Conservation (phyloP, 2,113 vertebrate genomes). For the Apteryx owenii region DNA sequence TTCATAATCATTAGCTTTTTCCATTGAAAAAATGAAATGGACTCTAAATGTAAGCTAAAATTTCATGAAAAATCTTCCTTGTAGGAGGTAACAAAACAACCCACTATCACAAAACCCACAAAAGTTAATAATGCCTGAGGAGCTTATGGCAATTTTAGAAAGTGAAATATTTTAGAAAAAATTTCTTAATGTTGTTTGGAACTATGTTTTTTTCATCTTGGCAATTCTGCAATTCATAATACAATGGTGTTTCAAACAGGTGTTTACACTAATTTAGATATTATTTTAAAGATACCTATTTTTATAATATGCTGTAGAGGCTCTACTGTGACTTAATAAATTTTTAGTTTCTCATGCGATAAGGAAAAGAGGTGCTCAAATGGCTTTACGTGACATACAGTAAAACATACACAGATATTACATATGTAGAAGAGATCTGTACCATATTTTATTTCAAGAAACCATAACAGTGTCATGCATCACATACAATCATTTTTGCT, state of each 20-base stretch:
- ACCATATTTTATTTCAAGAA: not conserved
- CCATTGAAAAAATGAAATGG: too few relatives aligned
- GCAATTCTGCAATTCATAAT: not conserved
- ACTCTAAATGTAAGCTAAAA: too few relatives aligned
- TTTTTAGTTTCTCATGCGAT: not conserved
- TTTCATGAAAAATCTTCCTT: too few relatives aligned
- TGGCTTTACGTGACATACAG: not conserved
- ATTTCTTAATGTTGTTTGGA: not conserved
- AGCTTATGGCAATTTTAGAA: too few relatives aligned
- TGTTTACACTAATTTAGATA: not conserved
- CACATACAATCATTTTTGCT: not conserved
- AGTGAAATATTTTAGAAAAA: not conserved
- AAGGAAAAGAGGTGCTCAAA: not conserved
- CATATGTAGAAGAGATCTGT: accelerated
- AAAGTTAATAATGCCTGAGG: too few relatives aligned
- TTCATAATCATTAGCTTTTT: too few relatives aligned
- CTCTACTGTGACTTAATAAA: not conserved
- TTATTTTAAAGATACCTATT: not conserved
- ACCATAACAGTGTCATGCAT: not conserved
- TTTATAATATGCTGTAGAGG: not conserved
- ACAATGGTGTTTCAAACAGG: not conserved
- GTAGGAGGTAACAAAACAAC: too few relatives aligned
- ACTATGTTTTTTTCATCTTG: not conserved
- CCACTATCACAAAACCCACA: too few relatives aligned
- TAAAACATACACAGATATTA: not conserved